Conservation (phyloP, 2,888 invertebrate species). For the Aproaerema taeniolella region DNA sequence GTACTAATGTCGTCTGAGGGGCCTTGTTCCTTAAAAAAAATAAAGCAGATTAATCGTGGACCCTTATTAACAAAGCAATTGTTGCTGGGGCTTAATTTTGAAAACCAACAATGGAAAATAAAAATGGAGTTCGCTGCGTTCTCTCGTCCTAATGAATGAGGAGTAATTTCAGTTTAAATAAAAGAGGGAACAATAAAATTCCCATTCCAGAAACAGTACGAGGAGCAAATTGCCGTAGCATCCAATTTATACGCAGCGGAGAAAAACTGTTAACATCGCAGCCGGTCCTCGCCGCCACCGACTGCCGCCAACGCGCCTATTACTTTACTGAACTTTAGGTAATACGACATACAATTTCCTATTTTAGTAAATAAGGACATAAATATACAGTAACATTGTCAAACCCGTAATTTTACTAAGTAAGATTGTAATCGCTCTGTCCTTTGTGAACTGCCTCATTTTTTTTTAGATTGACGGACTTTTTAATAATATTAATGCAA, state of each 20-base stretch:
- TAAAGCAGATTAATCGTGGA: constrained; percentile 53
- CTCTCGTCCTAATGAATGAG: constrained; percentile 67
- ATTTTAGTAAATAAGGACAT: too few relatives aligned
- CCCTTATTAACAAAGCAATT: constrained; percentile 72
- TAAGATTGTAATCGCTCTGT: too few relatives aligned
- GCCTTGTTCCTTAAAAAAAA: constrained; percentile 41
- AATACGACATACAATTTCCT: too few relatives aligned
- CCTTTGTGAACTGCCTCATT: too few relatives aligned
- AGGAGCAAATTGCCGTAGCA: constrained; percentile 57
- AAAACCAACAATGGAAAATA: constrained; percentile 73
- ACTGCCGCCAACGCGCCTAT: not conserved
- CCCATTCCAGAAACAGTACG: constrained; percentile 62
- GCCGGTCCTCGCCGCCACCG: not conserved
- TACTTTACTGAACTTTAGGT: not conserved
- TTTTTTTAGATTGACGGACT: too few relatives aligned
- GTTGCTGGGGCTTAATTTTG: constrained; percentile 68
- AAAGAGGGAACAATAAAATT: constrained; percentile 69
- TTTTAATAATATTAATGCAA: too few relatives aligned
- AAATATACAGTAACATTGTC: too few relatives aligned
- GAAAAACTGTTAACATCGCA: constrained; percentile 9
- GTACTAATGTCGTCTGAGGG: constrained; percentile 32
- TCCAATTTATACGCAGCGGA: constrained; percentile 61
- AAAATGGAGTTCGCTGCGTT: constrained; percentile 62
- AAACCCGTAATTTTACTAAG: too few relatives aligned
- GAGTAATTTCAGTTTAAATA: constrained; percentile 72